Percentiles rank a stretch among this genome's conserved stretches.
Conservation (phyloP, 2,888 invertebrate genomes). For the Drosophila histrio region DNA sequence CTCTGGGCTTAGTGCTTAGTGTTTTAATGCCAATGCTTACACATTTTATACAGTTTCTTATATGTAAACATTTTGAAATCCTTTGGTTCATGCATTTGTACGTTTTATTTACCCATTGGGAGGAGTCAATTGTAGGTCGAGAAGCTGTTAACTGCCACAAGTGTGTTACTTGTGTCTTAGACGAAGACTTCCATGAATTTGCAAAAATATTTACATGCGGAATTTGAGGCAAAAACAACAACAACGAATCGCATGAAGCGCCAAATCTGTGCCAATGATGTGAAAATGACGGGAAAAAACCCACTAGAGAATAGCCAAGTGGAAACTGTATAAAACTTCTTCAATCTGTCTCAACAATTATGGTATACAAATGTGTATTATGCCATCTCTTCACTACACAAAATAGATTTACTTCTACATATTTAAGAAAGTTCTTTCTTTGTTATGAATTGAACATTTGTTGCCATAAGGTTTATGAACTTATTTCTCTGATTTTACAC, state of each 20-base stretch:
- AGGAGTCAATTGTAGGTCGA: constrained; percentile 26
- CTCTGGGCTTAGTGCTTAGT: constrained; percentile 50
- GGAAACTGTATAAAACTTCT: constrained; percentile 6
- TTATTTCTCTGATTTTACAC: too few species aligned
- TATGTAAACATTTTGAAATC: constrained; percentile 56
- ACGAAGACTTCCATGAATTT: constrained; percentile 22
- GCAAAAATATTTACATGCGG: constrained; percentile 20
- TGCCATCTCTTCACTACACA: not conserved
- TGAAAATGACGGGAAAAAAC: constrained; percentile 21
- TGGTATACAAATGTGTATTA: not conserved
- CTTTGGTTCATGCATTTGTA: constrained; percentile 53
- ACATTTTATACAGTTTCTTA: constrained; percentile 64
- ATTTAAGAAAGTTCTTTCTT: too few species aligned
- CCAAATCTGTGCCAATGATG: constrained; percentile 52
- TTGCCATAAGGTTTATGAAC: too few species aligned
- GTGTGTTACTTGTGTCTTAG: constrained; percentile 9
- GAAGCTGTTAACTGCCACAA: constrained; percentile 19
- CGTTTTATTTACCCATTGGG: constrained; percentile 48
- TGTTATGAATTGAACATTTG: too few species aligned
- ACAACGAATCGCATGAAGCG: constrained; percentile 4
- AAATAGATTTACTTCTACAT: not conserved
- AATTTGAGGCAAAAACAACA: not conserved
- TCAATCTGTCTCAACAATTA: constrained; percentile 23
- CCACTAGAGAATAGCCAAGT: not conserved
- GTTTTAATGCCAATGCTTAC: constrained; percentile 74